Evolutionary conservation across 2,888 invertebrate genomes (phyloP).

Genomic region (Orthosia gothica): DNA sequence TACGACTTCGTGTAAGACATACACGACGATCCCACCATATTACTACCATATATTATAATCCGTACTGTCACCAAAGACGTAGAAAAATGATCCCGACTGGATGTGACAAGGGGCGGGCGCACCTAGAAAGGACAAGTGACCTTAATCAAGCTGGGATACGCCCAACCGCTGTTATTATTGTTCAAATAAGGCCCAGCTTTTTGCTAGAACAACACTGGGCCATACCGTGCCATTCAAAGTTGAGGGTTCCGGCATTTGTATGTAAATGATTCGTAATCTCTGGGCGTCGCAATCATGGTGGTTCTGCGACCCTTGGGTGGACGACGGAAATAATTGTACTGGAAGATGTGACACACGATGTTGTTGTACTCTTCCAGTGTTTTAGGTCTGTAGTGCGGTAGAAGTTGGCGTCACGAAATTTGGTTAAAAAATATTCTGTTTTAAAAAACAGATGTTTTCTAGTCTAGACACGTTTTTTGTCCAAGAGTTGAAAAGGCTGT

Average conservation of each 20-base stretch:
- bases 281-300: slow-evolving; percentile 81
- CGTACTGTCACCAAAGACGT: slow-evolving; percentile 58
- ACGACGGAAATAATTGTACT: slow-evolving; percentile 71
- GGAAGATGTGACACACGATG: slow-evolving; percentile 69
- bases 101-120: slow-evolving; percentile 78
- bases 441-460: not conserved
- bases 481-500: not conserved
- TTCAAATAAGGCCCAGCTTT: slow-evolving; percentile 84
- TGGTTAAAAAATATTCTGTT: not conserved
- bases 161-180: slow-evolving; percentile 82
- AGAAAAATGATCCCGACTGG: slow-evolving; percentile 77
- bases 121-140: slow-evolving; percentile 70
- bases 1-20: not conserved
- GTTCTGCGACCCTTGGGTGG: slow-evolving; percentile 68
- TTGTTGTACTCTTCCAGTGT: slow-evolving; percentile 16
- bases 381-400: slow-evolving; percentile 12
- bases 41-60: slow-evolving; percentile 35
- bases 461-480: not conserved
- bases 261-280: slow-evolving; percentile 90
- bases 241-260: slow-evolving; percentile 86
- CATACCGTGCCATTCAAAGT: slow-evolving; percentile 86
- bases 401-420: not conserved
- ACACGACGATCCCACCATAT: slow-evolving; percentile 31
- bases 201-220: slow-evolving; percentile 87
- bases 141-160: slow-evolving; percentile 79